Evolutionary conservation across 92 coral and sea anemone genomes (phyloP).

Genomic region (Chrysogorgia sp.): DNA sequence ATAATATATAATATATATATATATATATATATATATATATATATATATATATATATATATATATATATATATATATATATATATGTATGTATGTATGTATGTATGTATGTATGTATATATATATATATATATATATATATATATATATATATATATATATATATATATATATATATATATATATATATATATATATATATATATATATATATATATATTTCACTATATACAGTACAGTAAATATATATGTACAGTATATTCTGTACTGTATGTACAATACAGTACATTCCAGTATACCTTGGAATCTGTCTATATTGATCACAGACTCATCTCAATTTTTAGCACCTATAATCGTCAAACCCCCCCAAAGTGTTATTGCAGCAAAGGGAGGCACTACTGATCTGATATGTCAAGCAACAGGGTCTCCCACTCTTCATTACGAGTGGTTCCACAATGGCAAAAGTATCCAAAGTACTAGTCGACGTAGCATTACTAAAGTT

Average conservation of each 20-base stretch:
- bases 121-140: no score
- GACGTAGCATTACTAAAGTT: slow-evolving; percentile 56
- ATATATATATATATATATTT: no score
- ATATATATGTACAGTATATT: not conserved
- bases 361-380: slow-evolving; percentile 67
- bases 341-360: slow-evolving; percentile 56
- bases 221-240: not conserved
- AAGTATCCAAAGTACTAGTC: slow-evolving; percentile 58
- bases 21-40: no score
- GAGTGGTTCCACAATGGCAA: slow-evolving; percentile 80
- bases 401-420: slow-evolving; percentile 71
- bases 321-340: not conserved
- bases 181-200: no score
- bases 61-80: no score
- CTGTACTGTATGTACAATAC: not conserved
- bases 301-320: no score
- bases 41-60: no score
- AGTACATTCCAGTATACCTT: not conserved
- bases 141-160: no score
- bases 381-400: slow-evolving; percentile 67
- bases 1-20: no score
- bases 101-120: no score
- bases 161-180: no score
- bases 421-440: slow-evolving; percentile 64
- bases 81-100: no score